These are phyloP conservation scores for Mormyrops boulengeri DNA, from an alignment of 2,797 vertebrate genomes.

Conservation along the genomic window DNA sequence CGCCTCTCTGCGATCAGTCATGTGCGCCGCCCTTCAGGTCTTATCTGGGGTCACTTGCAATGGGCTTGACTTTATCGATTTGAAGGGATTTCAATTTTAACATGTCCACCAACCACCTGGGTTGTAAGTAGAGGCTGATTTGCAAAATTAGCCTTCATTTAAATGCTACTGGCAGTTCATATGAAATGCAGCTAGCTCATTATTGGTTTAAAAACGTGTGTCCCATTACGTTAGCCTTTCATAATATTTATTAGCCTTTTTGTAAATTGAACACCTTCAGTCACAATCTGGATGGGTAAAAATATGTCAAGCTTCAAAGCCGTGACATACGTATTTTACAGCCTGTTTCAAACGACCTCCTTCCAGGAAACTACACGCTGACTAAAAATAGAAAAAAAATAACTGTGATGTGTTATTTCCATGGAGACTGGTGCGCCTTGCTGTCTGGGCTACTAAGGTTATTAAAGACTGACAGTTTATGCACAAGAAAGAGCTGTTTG, in stretches of 20 bases:
- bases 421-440: background rate
- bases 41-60: constrained; percentile 47
- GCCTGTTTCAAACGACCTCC: background rate
- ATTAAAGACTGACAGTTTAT: constrained; percentile 16
- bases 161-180: background rate
- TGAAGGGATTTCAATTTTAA: background rate
- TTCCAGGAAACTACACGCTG: background rate
- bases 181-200: background rate
- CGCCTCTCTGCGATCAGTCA: constrained; percentile 44
- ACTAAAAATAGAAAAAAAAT: constrained; percentile 8
- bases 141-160: background rate
- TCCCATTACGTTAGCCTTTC: background rate
- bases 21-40: constrained; percentile 44
- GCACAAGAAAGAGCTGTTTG: background rate
- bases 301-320: background rate
- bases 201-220: background rate
- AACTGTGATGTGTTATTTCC: background rate
- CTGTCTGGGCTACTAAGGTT: constrained; percentile 8
- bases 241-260: background rate
- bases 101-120: background rate
- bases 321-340: background rate
- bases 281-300: background rate
- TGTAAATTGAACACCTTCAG: background rate
- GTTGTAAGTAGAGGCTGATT: background rate
- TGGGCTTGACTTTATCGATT: background rate